Conservation (phyloP, 2,888 invertebrate genomes). For the Platycheirus albimanus region DNA sequence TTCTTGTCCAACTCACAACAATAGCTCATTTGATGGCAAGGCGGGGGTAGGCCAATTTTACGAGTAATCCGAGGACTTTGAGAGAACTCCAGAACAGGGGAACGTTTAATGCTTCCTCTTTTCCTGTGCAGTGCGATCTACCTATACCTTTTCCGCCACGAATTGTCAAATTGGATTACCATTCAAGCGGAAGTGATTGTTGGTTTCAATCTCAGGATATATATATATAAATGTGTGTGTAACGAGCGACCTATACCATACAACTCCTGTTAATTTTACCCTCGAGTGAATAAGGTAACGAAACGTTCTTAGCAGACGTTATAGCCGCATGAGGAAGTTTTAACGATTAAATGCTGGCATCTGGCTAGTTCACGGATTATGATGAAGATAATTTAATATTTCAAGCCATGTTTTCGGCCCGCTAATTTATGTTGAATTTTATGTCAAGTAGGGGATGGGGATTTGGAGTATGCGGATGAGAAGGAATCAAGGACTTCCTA, state of each 20-base stretch:
- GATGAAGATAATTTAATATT: conserved; percentile 51
- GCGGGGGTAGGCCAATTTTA: conserved; percentile 36
- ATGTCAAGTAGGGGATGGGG: conserved; percentile 11
- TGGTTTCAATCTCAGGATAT: conserved; percentile 52
- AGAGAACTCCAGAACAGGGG: too few species aligned
- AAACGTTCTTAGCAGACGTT: conserved; percentile 27
- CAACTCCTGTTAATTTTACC: conserved; percentile 29
- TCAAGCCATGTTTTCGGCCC: conserved; percentile 9
- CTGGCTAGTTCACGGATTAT: conserved; percentile 68
- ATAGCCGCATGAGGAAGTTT: conserved; percentile 15
- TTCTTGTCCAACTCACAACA: conserved; percentile 60
- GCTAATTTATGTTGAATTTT: conserved; percentile 22
- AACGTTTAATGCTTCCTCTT: background rate
- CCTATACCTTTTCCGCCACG: conserved; percentile 32
- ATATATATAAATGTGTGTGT: too few species aligned
- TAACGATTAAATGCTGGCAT: conserved; percentile 64
- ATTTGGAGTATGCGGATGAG: background rate
- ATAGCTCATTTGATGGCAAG: conserved; percentile 1
- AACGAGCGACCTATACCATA: too few species aligned
- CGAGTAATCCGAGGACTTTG: conserved; percentile 15
- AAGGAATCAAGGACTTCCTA: conserved; percentile 1
- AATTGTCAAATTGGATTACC: conserved; percentile 67
- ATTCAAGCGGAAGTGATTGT: conserved; percentile 57
- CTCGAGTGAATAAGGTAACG: conserved; percentile 1
- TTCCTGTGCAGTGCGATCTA: background rate